Evolutionary conservation across 2,888 invertebrate genomes (phyloP).

Genomic region (Pegoplata infirma): DNA sequence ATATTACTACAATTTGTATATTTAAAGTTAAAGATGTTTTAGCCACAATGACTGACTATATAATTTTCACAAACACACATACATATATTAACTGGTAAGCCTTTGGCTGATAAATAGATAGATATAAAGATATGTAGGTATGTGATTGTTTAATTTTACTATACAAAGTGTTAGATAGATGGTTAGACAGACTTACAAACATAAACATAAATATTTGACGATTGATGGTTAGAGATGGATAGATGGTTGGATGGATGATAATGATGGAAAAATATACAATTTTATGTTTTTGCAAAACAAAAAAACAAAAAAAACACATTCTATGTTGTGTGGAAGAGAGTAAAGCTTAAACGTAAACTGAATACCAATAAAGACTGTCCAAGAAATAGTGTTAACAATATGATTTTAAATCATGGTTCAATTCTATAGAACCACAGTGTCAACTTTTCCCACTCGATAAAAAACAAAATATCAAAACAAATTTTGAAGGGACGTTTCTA

Average conservation of each 20-base stretch:
- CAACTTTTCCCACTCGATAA: no score
- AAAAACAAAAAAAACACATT: constrained; percentile 41
- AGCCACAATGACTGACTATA: not conserved
- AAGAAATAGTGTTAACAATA: not conserved
- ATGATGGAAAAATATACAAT: constrained; percentile 41
- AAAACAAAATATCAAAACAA: no score
- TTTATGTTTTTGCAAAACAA: constrained; percentile 17
- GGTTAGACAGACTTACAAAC: constrained; percentile 27
- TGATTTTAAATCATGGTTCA: no score
- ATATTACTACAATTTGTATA: not conserved
- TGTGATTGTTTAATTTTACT: constrained; percentile 36
- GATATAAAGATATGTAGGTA: no score
- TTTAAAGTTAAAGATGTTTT: not conserved
- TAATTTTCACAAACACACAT: no score
- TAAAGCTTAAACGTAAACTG: constrained; percentile 9
- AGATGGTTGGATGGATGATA: constrained; percentile 45
- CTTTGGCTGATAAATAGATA: constrained; percentile 46
- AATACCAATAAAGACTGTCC: not conserved
- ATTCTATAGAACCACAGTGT: no score
- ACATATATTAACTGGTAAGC: constrained; percentile 2
- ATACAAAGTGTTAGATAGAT: constrained; percentile 45
- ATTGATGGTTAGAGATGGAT: constrained; percentile 4
- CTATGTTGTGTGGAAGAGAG: constrained; percentile 49
- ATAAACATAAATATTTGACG: constrained; percentile 6
- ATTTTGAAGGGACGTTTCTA: no score